Evolutionary conservation across 2,888 invertebrate genomes (phyloP), one percentile per base, ranked within the genome.

Genomic region (Camptogramma bilineatum): DNA sequence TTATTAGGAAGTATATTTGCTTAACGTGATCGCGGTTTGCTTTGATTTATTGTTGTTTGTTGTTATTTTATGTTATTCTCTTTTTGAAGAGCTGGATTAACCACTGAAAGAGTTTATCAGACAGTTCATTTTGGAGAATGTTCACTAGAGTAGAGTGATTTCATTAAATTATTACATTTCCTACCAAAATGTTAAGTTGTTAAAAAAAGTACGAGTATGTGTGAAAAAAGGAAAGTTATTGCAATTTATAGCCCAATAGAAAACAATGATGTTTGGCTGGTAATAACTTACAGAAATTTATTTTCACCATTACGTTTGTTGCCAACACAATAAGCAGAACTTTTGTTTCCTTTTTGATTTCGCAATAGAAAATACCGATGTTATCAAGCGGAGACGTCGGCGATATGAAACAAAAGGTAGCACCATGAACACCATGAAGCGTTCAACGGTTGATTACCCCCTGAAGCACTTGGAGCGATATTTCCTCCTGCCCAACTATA

Each of bases 361-460:
- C 50, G 73, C 73, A 73, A 73, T 71, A 73, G 69, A 73, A 73
- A 69, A 73, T 71, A 68, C 60, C 73, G 71, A 71, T 71, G 66
- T 68, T 73, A 71, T 73, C 73, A 67, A 58, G 68, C 66, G 60
- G 71, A 65, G 73, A 73, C 57, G 74, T 76, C 79, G 78, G 75
- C 70, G 70, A 67, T 65, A 63, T 75, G 76, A 78, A 79, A 80
- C 80, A 81, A 81, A 80, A 80, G 81, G 73, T 73, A 73, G 73
- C 75, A 78, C 73, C 74, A 71, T 70, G 74, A 72, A 73, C 75
- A 78, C 73, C 74, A 71, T 70, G 74, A 72, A 73, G 66, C 68
- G 64, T 75, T 73, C 75, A 65, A 70, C 77, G 77, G 74, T 77
- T 82, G 81, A 82, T 81, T 80, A 81, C 78, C 75, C 80, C 82